Evolutionary conservation across 2,888 invertebrate genomes (phyloP).

Genomic region (Chamaedrilus cognettii): DNA sequence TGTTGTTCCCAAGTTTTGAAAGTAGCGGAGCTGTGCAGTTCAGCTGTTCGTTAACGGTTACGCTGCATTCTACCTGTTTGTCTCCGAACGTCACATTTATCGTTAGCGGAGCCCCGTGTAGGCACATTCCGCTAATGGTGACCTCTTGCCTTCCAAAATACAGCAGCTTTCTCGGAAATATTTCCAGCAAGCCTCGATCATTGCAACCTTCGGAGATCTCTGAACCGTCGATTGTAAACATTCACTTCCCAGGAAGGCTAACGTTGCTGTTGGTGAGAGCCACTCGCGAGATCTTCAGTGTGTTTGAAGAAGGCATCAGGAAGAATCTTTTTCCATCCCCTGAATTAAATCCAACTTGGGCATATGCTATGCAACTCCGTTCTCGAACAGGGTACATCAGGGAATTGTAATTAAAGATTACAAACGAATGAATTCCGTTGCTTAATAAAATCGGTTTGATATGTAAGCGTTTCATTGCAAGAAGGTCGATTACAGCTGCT

Average conservation of each 20-base stretch:
- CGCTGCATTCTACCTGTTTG: neutral
- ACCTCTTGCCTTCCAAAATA: slow-evolving; percentile 12
- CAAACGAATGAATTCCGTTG: slow-evolving; percentile 22
- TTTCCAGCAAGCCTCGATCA: slow-evolving; percentile 1
- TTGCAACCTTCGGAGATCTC: slow-evolving; percentile 17
- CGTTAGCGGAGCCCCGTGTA: neutral
- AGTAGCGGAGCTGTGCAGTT: neutral
- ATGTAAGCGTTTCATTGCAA: slow-evolving; percentile 9
- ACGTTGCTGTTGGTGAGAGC: slow-evolving; percentile 18
- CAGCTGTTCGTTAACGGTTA: neutral
- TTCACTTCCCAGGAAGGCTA: slow-evolving; percentile 19
- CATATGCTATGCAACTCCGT: neutral
- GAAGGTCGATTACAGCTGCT: neutral
- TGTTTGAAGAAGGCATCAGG: slow-evolving; percentile 10
- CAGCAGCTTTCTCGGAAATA: slow-evolving; percentile 10
- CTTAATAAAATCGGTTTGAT: slow-evolving; percentile 21
- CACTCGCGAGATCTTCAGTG: neutral
- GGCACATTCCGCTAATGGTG: slow-evolving; percentile 15
- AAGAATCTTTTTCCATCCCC: slow-evolving; percentile 20
- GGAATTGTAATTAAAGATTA: slow-evolving; percentile 13
- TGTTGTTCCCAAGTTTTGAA: neutral
- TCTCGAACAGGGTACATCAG: slow-evolving; percentile 3
- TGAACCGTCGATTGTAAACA: slow-evolving; percentile 16
- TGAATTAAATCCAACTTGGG: slow-evolving; percentile 21
- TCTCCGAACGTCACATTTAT: neutral